Evolutionary conservation across 2,113 vertebrate species (phyloP), one percentile per base, ranked within the genome.

Genomic region (Dipodomys stephensi): DNA sequence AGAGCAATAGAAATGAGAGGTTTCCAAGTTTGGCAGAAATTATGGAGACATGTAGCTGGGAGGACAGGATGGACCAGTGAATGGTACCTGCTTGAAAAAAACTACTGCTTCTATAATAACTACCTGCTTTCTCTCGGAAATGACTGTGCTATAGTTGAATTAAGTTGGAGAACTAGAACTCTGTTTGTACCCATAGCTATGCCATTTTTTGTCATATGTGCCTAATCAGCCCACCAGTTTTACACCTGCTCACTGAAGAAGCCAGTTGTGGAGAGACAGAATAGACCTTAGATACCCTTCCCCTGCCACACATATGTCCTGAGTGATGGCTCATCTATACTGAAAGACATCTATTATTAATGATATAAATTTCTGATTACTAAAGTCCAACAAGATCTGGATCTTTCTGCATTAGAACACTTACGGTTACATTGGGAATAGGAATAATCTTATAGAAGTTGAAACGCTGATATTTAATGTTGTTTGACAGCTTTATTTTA

Each of bases 401-500:
- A 80, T 95, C 10, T 67, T 68, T 82, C 6, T 74, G 46, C 8
- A 10, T 39, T 74, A 83, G 46, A 87, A 44, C 62, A 74, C 72
- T 73, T 73, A 91, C 9, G 60, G 39, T 90, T 76, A 92, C 25
- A 18, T 20, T 57, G 76, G 77, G 16, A 86, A 83, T 3, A 83
- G 7, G 30, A 73, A 8, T 74, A 39, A 74, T 92, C 72, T 67
- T 72, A 8, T 67, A 62, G 39, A 78, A 74, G 90, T 32, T 60
- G 20, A 91, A 94, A 65, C 39, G 57, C 0, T 64, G 49, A 35
- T 74, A 74, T 22, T 94, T 72, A 60, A 78, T 83, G 44, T 57
- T 39, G 86, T 78, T 92, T 94, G 20, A 83, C 84, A 13, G 80
- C 65, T 92, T 94, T 46, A 4, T 64, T 64, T 64, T n/a, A n/a